Evolutionary conservation across 2,113 vertebrate genomes (phyloP).

Genomic region (Symphodus melops): DNA sequence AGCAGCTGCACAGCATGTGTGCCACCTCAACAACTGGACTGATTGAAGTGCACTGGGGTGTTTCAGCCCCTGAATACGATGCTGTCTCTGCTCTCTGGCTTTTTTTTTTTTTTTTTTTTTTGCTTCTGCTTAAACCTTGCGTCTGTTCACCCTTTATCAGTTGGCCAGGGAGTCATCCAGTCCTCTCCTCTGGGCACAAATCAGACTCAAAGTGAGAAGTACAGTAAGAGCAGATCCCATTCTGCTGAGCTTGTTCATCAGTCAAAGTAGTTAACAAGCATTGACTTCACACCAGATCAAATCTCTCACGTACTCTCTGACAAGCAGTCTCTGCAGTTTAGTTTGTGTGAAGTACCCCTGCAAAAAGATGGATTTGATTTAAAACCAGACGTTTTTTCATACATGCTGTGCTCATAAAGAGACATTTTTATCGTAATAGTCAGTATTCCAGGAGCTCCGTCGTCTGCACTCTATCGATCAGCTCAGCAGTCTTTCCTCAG

Average conservation of each 20-base stretch:
- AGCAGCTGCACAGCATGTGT: slow-evolving; percentile 37
- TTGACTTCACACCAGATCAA: slow-evolving; percentile 69
- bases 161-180: slow-evolving; percentile 64
- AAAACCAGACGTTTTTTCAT: slow-evolving; percentile 24
- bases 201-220: slow-evolving; percentile 73
- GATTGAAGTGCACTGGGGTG: slow-evolving; percentile 80
- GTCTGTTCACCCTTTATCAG: slow-evolving; percentile 69
- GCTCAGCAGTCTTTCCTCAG: slow-evolving; percentile 69
- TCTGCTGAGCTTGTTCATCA: slow-evolving; percentile 67
- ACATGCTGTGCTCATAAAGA: slow-evolving; percentile 15
- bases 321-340: slow-evolving; percentile 19
- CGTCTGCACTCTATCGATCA: slow-evolving; percentile 57
- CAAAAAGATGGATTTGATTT: slow-evolving; percentile 14
- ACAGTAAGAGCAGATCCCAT: slow-evolving; percentile 64
- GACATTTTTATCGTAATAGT: slow-evolving; percentile 28
- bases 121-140: slow-evolving; percentile 57
- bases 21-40: slow-evolving; percentile 63
- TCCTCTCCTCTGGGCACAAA: slow-evolving; percentile 71
- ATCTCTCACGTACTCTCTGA: slow-evolving; percentile 47
- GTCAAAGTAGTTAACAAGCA: slow-evolving; percentile 62
- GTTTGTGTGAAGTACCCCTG: slow-evolving; percentile 12
- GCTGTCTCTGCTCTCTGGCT: slow-evolving; percentile 53
- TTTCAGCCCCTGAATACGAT: slow-evolving; percentile 68
- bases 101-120: slow-evolving; percentile 58
- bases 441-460: slow-evolving; percentile 27